These are phyloP conservation scores for Benitochromis conjunctus DNA, from an alignment of 2,113 vertebrate species.

Conservation along the genomic window DNA sequence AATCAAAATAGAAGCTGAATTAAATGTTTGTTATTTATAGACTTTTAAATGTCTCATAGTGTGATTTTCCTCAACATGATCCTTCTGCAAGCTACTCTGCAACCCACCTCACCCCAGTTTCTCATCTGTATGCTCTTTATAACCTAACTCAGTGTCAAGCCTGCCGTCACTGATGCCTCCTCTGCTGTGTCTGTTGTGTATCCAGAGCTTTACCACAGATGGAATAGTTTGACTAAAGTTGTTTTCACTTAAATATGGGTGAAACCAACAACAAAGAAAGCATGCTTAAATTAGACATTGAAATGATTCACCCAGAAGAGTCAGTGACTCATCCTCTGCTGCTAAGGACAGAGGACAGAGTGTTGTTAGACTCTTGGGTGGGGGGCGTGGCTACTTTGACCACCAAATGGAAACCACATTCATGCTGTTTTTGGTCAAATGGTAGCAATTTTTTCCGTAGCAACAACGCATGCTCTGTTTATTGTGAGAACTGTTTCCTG, in stretches of 20 bases:
- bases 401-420: constrained; percentile 40
- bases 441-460: constrained; percentile 36
- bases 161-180: not conserved
- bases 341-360: not conserved
- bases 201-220: not conserved
- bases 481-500: not conserved
- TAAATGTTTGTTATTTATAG: not conserved
- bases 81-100: not conserved
- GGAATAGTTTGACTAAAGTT: not conserved
- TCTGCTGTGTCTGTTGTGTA: not conserved
- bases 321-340: not conserved
- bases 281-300: not conserved
- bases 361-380: not conserved
- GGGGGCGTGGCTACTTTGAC: not conserved
- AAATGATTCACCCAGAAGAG: not conserved
- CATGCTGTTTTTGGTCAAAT: not conserved
- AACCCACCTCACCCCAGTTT: not conserved
- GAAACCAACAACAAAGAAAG: not conserved
- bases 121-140: not conserved
- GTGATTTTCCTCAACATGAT: not conserved
- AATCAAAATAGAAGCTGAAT: not conserved
- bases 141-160: not conserved
- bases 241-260: not conserved
- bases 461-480: constrained; percentile 37
- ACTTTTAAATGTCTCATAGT: not conserved